A percentile compares a stretch with the other conserved stretches of the same genome.
Evolutionary conservation across 2,888 invertebrate species (phyloP).

Genomic region (Microplitis deprimator): DNA sequence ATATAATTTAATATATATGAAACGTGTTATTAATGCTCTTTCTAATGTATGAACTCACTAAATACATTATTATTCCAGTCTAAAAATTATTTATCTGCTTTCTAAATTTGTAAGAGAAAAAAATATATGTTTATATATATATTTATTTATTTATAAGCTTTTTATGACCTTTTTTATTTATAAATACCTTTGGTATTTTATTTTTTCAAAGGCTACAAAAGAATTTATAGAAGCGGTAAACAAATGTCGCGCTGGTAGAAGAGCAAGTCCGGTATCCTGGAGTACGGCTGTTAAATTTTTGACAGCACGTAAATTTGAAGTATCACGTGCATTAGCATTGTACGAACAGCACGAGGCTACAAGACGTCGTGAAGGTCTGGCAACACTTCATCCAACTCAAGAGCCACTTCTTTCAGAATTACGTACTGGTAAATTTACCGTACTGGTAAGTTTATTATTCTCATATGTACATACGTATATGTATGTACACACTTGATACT

Average conservation of each 20-base stretch:
- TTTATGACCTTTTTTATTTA: conserved; percentile 11
- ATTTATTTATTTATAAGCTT: conserved; percentile 3
- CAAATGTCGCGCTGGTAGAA: conserved; percentile 74
- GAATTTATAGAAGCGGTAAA: conserved; percentile 86
- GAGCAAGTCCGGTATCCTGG: conserved; percentile 79
- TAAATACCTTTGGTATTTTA: conserved; percentile 8
- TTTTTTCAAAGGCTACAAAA: conserved; percentile 80
- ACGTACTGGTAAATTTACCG: conserved; percentile 95
- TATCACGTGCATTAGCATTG: conserved; percentile 89
- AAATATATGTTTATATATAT: conserved; percentile 13
- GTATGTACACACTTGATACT: background rate
- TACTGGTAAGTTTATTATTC: conserved; percentile 79
- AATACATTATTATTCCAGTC: background rate
- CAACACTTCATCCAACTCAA: conserved; percentile 84
- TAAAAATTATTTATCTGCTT: background rate
- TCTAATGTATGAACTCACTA: background rate
- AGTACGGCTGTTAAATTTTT: conserved; percentile 94
- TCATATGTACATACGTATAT: conserved; percentile 14
- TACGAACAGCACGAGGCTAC: conserved; percentile 95
- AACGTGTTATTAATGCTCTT: background rate
- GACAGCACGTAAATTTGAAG: conserved; percentile 95
- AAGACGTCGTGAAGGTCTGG: conserved; percentile 88
- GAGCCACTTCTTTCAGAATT: conserved; percentile 90
- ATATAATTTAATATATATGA: background rate
- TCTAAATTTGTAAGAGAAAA: conserved; percentile 11